phyloP scores from a whole-genome alignment of 2,113 vertebrate species.

The Arenaria interpres region DNA sequence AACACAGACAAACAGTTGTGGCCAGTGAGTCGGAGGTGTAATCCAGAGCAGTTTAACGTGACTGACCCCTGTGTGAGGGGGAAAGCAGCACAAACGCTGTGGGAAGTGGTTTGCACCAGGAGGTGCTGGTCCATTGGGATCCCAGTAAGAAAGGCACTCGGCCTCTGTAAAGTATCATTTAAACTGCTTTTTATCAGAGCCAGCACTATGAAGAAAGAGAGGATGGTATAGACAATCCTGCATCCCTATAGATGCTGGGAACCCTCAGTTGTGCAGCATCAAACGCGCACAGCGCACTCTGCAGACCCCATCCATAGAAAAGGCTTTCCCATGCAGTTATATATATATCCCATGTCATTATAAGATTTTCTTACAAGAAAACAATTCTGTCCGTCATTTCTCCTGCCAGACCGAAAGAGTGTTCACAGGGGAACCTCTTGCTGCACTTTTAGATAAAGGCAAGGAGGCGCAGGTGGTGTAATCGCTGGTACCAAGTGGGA shows the following conservation, averaged over 20 bases:
- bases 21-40: not conserved
- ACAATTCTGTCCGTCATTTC: not conserved
- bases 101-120: not conserved
- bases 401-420: not conserved
- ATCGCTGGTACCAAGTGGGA: not conserved
- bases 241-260: not conserved
- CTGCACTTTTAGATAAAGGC: not conserved
- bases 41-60: not conserved
- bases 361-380: not conserved
- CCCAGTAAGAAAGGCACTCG: not conserved
- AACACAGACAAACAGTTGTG: not conserved
- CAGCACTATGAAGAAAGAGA: not conserved
- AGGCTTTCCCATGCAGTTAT: not conserved
- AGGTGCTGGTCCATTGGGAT: not conserved
- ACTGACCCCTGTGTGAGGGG: not conserved
- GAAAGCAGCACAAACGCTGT: not conserved
- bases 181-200: not conserved
- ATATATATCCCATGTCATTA: not conserved
- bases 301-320: not conserved
- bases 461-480: not conserved
- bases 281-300: accelerated
- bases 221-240: not conserved
- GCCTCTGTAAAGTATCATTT: not conserved
- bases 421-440: not conserved
- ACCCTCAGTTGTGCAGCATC: not conserved